Conservation (phyloP, 2,797 vertebrate species). For the Chaenodraco wilsoni region DNA sequence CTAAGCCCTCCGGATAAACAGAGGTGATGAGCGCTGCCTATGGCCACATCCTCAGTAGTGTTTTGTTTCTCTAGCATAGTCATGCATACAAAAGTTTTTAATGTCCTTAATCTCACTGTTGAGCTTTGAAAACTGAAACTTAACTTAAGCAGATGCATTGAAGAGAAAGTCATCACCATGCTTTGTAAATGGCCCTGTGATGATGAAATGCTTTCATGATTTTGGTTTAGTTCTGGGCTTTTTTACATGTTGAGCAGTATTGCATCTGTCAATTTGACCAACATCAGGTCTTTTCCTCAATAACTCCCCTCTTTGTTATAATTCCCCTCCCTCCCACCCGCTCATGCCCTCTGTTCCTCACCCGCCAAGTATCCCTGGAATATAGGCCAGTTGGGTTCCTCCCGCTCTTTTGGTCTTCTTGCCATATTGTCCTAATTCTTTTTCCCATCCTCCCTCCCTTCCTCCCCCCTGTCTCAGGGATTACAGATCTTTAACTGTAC, state of each 20-base stretch:
- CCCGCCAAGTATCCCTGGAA: constrained; percentile 53
- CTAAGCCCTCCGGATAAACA: constrained; percentile 81
- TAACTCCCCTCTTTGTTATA: constrained; percentile 42
- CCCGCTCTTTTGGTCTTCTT: constrained; percentile 36
- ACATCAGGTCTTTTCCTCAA: constrained; percentile 11
- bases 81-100: constrained; percentile 64
- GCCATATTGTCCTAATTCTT: constrained; percentile 59
- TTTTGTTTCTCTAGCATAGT: constrained; percentile 44
- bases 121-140: constrained; percentile 59
- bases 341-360: constrained; percentile 77
- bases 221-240: constrained; percentile 6
- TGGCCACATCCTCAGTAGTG: constrained; percentile 63
- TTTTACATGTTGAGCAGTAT: not conserved
- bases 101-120: constrained; percentile 65
- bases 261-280: constrained; percentile 26
- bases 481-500: constrained; percentile 89
- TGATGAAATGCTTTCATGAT: constrained; percentile 22
- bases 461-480: constrained; percentile 83
- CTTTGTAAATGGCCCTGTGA: constrained; percentile 13
- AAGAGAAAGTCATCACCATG: constrained; percentile 36
- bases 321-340: constrained; percentile 56
- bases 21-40: constrained; percentile 77
- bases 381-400: constrained; percentile 53
- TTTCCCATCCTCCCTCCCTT: constrained; percentile 70
- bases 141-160: constrained; percentile 15